phyloP scores from a whole-genome alignment of 2,888 invertebrate species.

The Sarcophaga carnaria region DNA sequence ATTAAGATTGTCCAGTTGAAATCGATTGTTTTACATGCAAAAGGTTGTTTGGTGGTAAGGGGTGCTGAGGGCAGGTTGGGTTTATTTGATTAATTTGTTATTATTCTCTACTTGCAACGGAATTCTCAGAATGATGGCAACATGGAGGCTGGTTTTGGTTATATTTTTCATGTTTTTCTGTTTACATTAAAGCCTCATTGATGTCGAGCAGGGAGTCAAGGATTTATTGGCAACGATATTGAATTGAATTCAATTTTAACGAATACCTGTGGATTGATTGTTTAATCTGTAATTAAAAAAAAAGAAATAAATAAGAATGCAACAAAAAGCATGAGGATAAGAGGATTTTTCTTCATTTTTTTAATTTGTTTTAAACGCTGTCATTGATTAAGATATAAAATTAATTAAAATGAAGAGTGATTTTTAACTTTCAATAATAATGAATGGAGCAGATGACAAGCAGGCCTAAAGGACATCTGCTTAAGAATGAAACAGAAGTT shows the following conservation, averaged over 20 bases:
- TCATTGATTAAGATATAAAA: background rate
- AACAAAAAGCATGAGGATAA: background rate
- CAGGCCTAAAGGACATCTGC: background rate
- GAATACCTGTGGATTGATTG: slow-evolving; percentile 16
- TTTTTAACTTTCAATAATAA: background rate
- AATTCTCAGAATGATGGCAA: background rate
- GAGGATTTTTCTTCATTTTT: no score
- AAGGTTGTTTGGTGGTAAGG: background rate
- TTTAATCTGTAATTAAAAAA: slow-evolving; percentile 38
- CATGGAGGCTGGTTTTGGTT: background rate
- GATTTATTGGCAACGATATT: background rate
- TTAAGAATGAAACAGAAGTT: background rate
- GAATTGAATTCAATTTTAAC: slow-evolving; percentile 16
- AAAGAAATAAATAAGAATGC: background rate
- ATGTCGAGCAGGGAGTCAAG: background rate
- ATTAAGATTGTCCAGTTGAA: background rate
- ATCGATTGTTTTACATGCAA: background rate
- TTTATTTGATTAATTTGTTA: background rate
- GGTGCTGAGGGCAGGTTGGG: background rate
- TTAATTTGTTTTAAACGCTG: background rate
- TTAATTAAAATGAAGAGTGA: background rate
- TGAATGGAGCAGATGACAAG: background rate
- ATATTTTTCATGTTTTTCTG: background rate
- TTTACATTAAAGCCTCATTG: background rate
- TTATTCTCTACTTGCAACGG: background rate